Evolutionary conservation across 2,797 vertebrate genomes (phyloP), one percentile per base, ranked within the genome.

Genomic region (Halcyon chelicuti): DNA sequence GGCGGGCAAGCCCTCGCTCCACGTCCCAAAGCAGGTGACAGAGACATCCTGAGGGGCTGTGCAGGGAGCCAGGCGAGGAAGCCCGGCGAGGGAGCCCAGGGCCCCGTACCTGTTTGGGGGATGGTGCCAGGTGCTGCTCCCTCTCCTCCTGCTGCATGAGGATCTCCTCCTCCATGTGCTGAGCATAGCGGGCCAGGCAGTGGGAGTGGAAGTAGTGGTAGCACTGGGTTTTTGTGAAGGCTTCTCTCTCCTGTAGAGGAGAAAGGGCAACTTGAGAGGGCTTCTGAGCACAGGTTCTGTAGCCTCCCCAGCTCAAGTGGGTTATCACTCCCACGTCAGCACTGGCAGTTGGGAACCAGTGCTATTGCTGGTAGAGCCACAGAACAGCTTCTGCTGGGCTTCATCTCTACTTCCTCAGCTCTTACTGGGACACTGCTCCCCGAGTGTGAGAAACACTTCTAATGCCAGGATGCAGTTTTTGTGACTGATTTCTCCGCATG

Each of bases 121-220:
- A 42, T 17, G 85, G 85, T 9, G 93, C 98, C 97, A 98, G 98
- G 93, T 99, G 98, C 96, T 99, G 98, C 65, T 98, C 97, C 89
- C 98, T 94, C 96, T 99, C 98, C 87, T 95, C 98, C 97, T 98
- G 98, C 85, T 98, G 97, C 94, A 97, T 96, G 21, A 97, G 97
- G 61, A 99, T 98, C 98, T 99, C 99, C 33, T 96, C 92, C 95
- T 99, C 99, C 9, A 99, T 98, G 97, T 99, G 99, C 89, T 98
- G 97, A 94, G 98, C 98, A 7, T 99, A 99, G 79, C 99, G 98
- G 13, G 99, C 99, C 86, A 99, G 98, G 96, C 99, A 99, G 97
- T 99, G 99, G 13, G 99, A 99, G 95, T 99, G 99, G 96, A 99
- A 99, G 91, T 99, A 99, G 97, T 99, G 99, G 94, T 99, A 99